Conservation (phyloP, 2,888 invertebrate genomes). For the Scaptomyza reducta region DNA sequence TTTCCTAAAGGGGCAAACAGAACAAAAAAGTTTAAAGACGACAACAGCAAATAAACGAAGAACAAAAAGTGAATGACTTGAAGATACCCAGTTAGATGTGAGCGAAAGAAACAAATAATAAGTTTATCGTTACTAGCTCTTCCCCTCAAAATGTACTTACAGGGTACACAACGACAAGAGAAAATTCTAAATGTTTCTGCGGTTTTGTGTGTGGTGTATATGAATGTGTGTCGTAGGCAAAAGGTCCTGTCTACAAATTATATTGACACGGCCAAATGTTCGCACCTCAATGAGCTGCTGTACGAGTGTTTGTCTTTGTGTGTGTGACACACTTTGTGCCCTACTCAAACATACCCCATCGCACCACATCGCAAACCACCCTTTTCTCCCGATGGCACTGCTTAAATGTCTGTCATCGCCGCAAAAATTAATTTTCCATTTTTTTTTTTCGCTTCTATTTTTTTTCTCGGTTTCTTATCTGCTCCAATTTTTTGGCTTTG, state of each 20-base stretch:
- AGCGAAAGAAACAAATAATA: not conserved
- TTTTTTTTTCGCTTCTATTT: conserved; percentile 8
- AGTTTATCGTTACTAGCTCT: not conserved
- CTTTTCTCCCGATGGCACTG: not conserved
- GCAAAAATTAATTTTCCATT: conserved; percentile 79
- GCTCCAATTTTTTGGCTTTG: conserved; percentile 46
- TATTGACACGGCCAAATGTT: conserved; percentile 67
- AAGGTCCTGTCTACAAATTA: conserved; percentile 69
- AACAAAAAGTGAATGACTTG: not conserved
- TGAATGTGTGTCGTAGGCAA: conserved; percentile 13
- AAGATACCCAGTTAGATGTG: not conserved
- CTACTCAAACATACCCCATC: conserved; percentile 16
- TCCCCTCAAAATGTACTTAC: not conserved
- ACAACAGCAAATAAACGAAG: conserved; percentile 15
- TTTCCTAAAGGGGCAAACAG: conserved; percentile 41
- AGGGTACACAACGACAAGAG: not conserved
- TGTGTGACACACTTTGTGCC: conserved; percentile 24
- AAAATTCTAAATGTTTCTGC: conserved; percentile 12
- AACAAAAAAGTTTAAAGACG: conserved; percentile 21
- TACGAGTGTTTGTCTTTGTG: not conserved
- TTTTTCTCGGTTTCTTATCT: conserved; percentile 26
- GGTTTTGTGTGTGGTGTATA: not conserved
- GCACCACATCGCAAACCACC: not conserved
- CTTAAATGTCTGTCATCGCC: conserved; percentile 39
- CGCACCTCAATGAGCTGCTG: conserved; percentile 37